phyloP scores from a whole-genome alignment of 2,113 vertebrate species.

The Nycticorax nycticorax region DNA sequence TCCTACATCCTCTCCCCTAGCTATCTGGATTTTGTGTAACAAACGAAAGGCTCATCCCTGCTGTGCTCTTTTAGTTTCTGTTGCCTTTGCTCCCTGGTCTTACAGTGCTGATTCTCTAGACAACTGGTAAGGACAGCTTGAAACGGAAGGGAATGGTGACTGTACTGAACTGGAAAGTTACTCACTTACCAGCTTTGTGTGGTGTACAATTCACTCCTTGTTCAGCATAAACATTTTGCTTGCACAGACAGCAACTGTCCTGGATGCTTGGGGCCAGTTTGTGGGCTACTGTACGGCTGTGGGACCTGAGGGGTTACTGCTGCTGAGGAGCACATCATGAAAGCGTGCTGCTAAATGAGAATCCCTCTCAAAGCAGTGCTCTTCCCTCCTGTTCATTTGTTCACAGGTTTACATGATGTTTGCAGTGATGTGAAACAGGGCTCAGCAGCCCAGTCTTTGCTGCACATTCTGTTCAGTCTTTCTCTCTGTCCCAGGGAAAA shows the following conservation, averaged over 20 bases:
- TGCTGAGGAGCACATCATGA: background rate
- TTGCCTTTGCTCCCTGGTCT: background rate
- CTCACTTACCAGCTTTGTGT: background rate
- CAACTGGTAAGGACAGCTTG: background rate
- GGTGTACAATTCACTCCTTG: background rate
- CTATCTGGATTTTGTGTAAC: background rate
- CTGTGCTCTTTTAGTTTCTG: background rate
- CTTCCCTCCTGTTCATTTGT: background rate
- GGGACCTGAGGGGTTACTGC: background rate
- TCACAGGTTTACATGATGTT: background rate
- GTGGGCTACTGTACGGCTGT: fast-evolving
- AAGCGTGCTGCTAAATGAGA: background rate
- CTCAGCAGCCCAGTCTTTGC: background rate
- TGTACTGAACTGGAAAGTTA: background rate
- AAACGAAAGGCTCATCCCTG: background rate
- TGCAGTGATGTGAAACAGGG: background rate
- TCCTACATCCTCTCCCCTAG: background rate
- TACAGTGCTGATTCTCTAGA: background rate
- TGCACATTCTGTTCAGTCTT: background rate
- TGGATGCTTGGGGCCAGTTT: background rate
- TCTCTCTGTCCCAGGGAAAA: background rate
- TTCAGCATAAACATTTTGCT: background rate
- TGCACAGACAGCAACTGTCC: background rate
- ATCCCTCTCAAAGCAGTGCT: background rate
- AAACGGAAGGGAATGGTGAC: background rate